Base-by-base conservation (phyloP, 2,888 invertebrate genomes). In the Cephus sareptanus region DNA sequence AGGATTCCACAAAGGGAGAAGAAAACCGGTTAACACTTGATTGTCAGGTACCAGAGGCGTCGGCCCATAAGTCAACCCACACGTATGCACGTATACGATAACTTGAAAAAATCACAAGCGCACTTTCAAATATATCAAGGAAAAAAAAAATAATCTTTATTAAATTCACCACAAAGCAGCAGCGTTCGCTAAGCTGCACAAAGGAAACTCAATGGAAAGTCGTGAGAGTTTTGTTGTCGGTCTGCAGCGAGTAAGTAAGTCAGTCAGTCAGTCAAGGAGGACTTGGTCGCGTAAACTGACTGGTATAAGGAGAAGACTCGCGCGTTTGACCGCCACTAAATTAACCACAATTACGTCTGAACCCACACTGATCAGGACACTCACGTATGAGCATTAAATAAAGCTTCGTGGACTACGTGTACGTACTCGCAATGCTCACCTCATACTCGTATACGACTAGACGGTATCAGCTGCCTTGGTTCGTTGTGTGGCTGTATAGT, bases 341-440 rank as follows among this genome's bases (percentile, higher is more conserved):
- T 90, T 90, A 90, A 89, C 89, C 87, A 85, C 90, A 90, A 90
- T 90, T 90, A 89, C 89, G 74, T 34, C 69, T 37, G 75, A 75
- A 73, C 76, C 73, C 23, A 76, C 74, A 74, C 71, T 34, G 35
- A 30, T n/a, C 31, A 31, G 56, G 56, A 56, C 6, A 23, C 56
- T 23, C 56, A 23, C 56, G 56, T 56, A 56, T 23, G 56, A 56
- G 56, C 56, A 56, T 56, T 56, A 56, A 56, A 56, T 56, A 56
- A 56, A 56, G 56, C 56, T 23, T 23, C 56, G 56, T 56, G 23
- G 56, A 56, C 9, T 56, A 23, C 56, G 23, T 56, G 56, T 56
- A 23, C 15, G 56, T 56, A 56, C 23, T 56, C 9, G 15, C 23
- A 56, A 56, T 23, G 56, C 56, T 56, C 56, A 56, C 71, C 71